Conservation (phyloP, 2,113 vertebrate species). For the Pao palembangensis region DNA sequence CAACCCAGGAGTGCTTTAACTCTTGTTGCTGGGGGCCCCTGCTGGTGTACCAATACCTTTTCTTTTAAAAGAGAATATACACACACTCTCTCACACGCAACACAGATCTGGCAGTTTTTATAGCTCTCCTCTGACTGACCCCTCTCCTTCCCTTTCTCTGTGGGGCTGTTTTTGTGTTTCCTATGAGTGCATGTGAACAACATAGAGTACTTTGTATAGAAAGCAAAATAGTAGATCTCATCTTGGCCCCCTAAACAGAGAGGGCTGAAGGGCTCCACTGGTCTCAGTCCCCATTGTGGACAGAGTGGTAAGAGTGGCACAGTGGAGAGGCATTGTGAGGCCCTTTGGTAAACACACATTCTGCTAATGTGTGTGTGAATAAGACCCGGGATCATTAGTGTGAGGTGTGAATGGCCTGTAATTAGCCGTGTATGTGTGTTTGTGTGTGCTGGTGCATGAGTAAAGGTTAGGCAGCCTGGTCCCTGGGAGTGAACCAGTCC, state of each 20-base stretch:
- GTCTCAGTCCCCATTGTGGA: conserved; percentile 48
- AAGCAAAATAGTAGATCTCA: conserved; percentile 36
- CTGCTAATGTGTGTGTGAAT: conserved; percentile 73
- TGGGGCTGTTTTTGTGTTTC: conserved; percentile 52
- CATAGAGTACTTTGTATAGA: conserved; percentile 54
- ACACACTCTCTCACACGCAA: conserved; percentile 33
- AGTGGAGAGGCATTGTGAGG: conserved; percentile 50
- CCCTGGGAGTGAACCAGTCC: conserved; percentile 47
- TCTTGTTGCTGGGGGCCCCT: conserved; percentile 74
- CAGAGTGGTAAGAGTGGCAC: conserved; percentile 58
- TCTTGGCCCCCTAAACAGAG: conserved; percentile 48
- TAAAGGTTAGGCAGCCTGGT: conserved; percentile 60
- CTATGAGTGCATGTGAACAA: conserved; percentile 54
- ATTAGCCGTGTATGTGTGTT: conserved; percentile 63
- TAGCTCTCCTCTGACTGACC: conserved; percentile 70
- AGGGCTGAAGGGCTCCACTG: conserved; percentile 36
- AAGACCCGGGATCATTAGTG: conserved; percentile 73
- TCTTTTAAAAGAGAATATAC: conserved; percentile 64
- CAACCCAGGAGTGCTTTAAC: conserved; percentile 75
- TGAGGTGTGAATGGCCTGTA: conserved; percentile 75
- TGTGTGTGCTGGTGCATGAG: conserved; percentile 23
- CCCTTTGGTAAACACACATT: conserved; percentile 74
- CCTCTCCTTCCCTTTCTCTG: conserved; percentile 46
- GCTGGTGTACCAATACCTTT: conserved; percentile 68
- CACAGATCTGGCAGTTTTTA: conserved; percentile 66